Conservation (phyloP, 2,888 invertebrate species). For the Sphinx pinastri region DNA sequence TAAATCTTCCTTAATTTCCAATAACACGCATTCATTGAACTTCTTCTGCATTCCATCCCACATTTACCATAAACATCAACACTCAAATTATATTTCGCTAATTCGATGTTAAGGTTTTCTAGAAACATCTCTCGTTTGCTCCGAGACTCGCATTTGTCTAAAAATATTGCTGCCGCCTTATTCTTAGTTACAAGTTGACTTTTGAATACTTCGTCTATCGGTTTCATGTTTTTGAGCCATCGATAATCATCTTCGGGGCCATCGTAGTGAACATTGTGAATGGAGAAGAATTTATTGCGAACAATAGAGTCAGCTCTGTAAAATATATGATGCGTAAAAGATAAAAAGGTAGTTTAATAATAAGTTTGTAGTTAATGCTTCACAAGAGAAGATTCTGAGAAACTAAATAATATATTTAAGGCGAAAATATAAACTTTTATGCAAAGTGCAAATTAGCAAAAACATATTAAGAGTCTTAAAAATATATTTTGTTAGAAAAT, state of each 20-base stretch:
- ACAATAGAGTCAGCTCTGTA: constrained; percentile 60
- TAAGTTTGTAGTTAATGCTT: neutral
- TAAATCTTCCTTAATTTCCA: constrained; percentile 81
- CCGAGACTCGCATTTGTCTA: constrained; percentile 61
- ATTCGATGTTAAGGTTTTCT: constrained; percentile 66
- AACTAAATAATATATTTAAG: neutral
- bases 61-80: constrained; percentile 83
- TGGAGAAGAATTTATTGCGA: constrained; percentile 54
- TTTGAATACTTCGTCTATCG: constrained; percentile 43
- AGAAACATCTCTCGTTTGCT: constrained; percentile 62
- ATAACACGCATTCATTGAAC: constrained; percentile 60
- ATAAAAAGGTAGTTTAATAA: neutral
- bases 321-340: neutral
- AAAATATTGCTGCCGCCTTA: constrained; percentile 63
- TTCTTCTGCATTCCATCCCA: constrained; percentile 63
- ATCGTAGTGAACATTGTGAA: constrained; percentile 52
- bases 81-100: constrained; percentile 62
- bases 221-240: constrained; percentile 53
- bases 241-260: constrained; percentile 45
- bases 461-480: neutral
- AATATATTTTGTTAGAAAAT: neutral
- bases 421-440: too few species aligned
- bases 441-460: neutral
- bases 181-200: constrained; percentile 54
- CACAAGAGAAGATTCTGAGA: neutral